Percentiles rank a stretch among this genome's conserved stretches.
phyloP scores from a whole-genome alignment of 1,140 invertebrate genomes.

The Choristoneura fumiferana region DNA sequence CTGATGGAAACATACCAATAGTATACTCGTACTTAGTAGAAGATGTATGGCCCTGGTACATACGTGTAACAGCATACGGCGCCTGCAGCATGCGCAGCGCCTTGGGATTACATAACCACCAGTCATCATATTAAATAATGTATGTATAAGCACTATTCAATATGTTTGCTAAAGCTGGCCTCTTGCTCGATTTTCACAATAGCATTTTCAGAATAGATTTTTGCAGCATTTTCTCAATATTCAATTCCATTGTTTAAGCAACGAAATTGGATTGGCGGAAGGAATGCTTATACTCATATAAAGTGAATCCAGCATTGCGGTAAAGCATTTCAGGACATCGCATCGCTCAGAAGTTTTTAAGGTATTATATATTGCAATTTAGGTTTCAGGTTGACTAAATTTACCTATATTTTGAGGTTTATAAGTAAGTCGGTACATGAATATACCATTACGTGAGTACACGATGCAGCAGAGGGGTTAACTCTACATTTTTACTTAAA shows the following conservation, averaged over 20 bases:
- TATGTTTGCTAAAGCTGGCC: not conserved
- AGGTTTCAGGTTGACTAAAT: too few relatives aligned
- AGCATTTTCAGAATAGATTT: conserved; percentile 48
- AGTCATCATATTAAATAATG: conserved; percentile 31
- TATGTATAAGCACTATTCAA: conserved; percentile 17
- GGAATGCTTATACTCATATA: conserved; percentile 26
- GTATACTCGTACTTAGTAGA: not conserved
- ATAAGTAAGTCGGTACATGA: too few relatives aligned
- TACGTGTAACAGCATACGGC: not conserved
- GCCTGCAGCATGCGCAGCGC: conserved; percentile 57
- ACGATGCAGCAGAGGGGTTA: not conserved
- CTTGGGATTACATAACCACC: conserved; percentile 47
- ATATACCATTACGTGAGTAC: not conserved
- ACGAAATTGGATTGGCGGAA: conserved; percentile 51
- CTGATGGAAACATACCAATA: too few relatives aligned
- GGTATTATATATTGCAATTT: too few relatives aligned
- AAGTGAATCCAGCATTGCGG: conserved; percentile 20
- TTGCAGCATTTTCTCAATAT: conserved; percentile 57
- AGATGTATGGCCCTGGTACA: not conserved
- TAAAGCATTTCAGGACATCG: conserved; percentile 5
- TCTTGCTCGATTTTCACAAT: conserved; percentile 19
- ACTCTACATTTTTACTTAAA: too few relatives aligned
- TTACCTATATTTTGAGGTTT: too few relatives aligned
- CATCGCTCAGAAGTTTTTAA: conserved; percentile 5
- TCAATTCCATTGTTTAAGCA: conserved; percentile 61